phyloP scores from a whole-genome alignment of 2,797 vertebrate genomes.

The Myotis findleyi region DNA sequence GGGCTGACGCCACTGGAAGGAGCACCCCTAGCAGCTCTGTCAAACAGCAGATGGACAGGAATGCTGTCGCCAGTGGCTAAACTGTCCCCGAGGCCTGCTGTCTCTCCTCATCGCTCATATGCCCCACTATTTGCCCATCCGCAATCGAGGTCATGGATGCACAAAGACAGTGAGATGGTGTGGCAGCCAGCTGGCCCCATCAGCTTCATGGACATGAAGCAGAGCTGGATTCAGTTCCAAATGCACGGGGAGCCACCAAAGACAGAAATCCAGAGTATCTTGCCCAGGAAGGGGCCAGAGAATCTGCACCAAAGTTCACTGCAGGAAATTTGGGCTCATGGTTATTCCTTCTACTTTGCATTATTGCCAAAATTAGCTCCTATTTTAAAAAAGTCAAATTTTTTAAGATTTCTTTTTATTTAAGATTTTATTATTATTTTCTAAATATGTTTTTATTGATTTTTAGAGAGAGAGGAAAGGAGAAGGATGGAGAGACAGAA shows the following conservation, averaged over 20 bases:
- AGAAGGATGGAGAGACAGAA: too few relatives aligned
- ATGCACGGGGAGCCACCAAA: fast-evolving
- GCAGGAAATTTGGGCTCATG: too few relatives aligned
- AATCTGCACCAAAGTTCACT: not conserved
- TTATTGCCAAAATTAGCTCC: not conserved
- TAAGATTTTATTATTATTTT: not conserved
- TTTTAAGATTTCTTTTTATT: not conserved
- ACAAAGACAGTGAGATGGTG: not conserved
- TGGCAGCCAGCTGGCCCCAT: slow-evolving; percentile 17
- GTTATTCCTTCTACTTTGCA: not conserved
- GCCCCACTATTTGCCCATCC: not conserved
- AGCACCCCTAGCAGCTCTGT: not conserved
- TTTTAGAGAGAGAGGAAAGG: too few relatives aligned
- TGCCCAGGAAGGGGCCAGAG: not conserved
- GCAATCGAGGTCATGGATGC: not conserved
- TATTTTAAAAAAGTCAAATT: not conserved
- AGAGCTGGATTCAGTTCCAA: not conserved
- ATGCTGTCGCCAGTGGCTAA: not conserved
- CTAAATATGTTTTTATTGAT: too few relatives aligned
- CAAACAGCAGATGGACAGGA: slow-evolving; percentile 36
- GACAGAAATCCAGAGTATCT: not conserved
- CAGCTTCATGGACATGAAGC: not conserved
- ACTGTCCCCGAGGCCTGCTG: not conserved
- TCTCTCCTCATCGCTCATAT: not conserved
- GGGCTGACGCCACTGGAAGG: not conserved